A percentile compares a stretch with the other conserved stretches of the same genome.
These are phyloP conservation scores for Goniozus legneri DNA, from an alignment of 1,140 invertebrate genomes.

Conservation along the genomic window DNA sequence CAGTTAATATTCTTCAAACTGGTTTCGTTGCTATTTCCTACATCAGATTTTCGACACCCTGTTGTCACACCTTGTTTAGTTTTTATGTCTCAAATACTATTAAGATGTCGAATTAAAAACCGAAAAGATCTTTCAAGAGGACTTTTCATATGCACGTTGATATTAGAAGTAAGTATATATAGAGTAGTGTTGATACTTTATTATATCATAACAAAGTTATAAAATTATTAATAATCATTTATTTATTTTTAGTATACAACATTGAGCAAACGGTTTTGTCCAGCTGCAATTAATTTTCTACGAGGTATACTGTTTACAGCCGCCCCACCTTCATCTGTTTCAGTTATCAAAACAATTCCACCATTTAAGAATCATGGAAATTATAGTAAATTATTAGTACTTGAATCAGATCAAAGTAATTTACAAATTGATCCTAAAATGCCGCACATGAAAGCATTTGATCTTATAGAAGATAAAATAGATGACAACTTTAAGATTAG, in stretches of 20 bases:
- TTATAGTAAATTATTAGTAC: slow-evolving; percentile 56
- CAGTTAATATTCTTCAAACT: slow-evolving; percentile 78
- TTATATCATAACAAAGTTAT: neutral
- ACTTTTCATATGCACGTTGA: slow-evolving; percentile 70
- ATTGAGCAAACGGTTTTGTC: slow-evolving; percentile 77
- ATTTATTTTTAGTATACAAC: slow-evolving; percentile 64
- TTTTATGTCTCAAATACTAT: slow-evolving; percentile 80
- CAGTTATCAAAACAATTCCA: slow-evolving; percentile 59
- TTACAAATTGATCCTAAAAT: slow-evolving; percentile 36
- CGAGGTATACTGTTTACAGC: slow-evolving; percentile 65
- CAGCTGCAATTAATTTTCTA: slow-evolving; percentile 75
- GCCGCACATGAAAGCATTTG: slow-evolving; percentile 47
- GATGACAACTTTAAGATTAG: slow-evolving; percentile 63
- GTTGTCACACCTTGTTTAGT: slow-evolving; percentile 79
- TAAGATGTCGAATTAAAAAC: slow-evolving; percentile 59
- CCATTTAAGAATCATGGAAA: slow-evolving; percentile 62
- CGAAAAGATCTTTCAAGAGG: slow-evolving; percentile 71
- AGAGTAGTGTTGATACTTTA: slow-evolving; percentile 16
- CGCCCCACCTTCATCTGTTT: slow-evolving; percentile 55
- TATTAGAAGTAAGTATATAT: slow-evolving; percentile 63
- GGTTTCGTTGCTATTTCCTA: slow-evolving; percentile 73
- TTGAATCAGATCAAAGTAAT: slow-evolving; percentile 52
- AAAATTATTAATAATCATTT: slow-evolving; percentile 3
- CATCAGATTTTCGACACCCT: slow-evolving; percentile 84
- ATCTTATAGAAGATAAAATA: slow-evolving; percentile 56